Conservation (phyloP, 64 coral and sea anemone species). For the Actinia tenebrosa region DNA sequence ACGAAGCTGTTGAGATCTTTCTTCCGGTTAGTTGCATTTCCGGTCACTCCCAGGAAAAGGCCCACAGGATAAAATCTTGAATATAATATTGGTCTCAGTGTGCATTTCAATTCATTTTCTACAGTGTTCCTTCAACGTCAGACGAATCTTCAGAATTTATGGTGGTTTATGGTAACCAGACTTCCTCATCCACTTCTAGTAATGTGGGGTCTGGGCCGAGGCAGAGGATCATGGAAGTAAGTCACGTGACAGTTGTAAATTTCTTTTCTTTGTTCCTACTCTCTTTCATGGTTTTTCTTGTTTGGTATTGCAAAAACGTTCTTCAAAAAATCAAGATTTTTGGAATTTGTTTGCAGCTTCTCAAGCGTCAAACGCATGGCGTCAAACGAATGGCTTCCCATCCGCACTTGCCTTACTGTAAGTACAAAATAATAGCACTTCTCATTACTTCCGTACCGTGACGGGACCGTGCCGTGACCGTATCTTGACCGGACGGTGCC, state of each 20-base stretch:
- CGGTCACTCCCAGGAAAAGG: not conserved
- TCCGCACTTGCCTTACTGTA: slow-evolving; percentile 91
- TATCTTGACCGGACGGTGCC: no score
- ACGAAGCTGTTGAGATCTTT: not conserved
- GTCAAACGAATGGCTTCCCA: slow-evolving; percentile 87
- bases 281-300: not conserved
- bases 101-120: not conserved
- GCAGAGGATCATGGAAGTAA: slow-evolving; percentile 17
- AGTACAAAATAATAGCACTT: slow-evolving; percentile 26
- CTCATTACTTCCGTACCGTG: no score
- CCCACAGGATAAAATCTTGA: not conserved
- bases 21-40: not conserved
- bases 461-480: no score
- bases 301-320: no score
- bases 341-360: slow-evolving; percentile 46
- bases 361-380: slow-evolving; percentile 67
- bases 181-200: not conserved
- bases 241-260: not conserved
- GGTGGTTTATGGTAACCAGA: slow-evolving; percentile 19
- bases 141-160: slow-evolving; percentile 17
- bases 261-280: not conserved
- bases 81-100: not conserved
- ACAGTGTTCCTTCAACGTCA: not conserved
- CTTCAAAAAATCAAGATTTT: not conserved
- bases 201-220: slow-evolving; percentile 13